Evolutionary conservation across 2,888 invertebrate genomes (phyloP), one percentile per base, ranked within the genome.

Genomic region (Augiades crinisus): DNA sequence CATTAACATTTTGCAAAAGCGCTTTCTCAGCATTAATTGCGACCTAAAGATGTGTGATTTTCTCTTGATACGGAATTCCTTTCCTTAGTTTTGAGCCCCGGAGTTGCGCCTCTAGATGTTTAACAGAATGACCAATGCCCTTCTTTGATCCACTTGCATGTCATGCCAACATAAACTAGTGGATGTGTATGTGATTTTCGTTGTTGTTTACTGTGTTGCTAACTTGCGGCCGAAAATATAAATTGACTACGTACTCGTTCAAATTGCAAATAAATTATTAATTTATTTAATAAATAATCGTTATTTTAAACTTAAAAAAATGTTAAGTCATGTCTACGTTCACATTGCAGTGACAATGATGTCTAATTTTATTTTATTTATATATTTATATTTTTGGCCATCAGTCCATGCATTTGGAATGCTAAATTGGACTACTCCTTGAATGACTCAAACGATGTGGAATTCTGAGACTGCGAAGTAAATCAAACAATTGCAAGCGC

Each of bases 91-190:
- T 44, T 36, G 36, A 36, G 10, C 4, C 30, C 51, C 30, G 3
- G 16, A 31, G 22, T 22, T 8, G 6, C 19, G 7, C 22, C 12
- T n/a, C 5, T 22, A 5, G 14, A 53, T 54, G 45, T 53, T 37
- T 56, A 57, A 59, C 52, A 19, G 53, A 59, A 57, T 60, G 60
- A 50, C 50, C 56, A 47, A 55, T 33, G 44, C 19, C 44, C 46
- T 3, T 27, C 7, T 34, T 30, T 19, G 51, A 22, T 47, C 13
- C 45, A 57, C n/a, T 19, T 55, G 86, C 86, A 83, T 86, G 86
- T 81, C 82, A 82, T 83, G 85, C 84, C 84, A 79, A 75, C 64
- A 68, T 53, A 46, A 52, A 46, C 10, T 53, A 53, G 40, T 53
- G 53, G 21, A 53, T 46, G 45, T 53, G 45, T 46, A 46, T 52